Conservation (phyloP, 1,140 invertebrate species). For the Octopus sinensis region DNA sequence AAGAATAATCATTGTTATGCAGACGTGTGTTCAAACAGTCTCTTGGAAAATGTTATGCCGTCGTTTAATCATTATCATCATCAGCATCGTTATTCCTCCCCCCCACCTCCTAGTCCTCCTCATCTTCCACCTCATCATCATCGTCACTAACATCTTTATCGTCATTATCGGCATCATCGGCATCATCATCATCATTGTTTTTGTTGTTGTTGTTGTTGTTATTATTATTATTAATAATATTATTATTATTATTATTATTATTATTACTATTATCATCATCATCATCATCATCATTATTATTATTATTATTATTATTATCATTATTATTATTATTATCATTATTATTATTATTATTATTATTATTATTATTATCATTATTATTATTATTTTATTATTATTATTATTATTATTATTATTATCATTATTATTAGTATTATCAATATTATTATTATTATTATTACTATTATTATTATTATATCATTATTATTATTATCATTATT, state of each 20-base stretch:
- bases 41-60: too few relatives aligned
- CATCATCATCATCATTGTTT: background rate
- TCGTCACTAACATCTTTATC: background rate
- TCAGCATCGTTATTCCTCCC: background rate
- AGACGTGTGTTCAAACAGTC: too few relatives aligned
- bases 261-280: background rate
- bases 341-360: slow-evolving; percentile 1
- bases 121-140: background rate
- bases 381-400: slow-evolving; percentile 5
- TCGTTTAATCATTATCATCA: background rate
- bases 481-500: too few relatives aligned
- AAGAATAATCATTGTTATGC: too few relatives aligned
- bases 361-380: background rate
- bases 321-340: background rate
- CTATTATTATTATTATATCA: too few relatives aligned
- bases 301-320: background rate
- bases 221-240: background rate
- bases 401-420: slow-evolving; percentile 1
- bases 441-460: too few relatives aligned
- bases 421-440: too few relatives aligned
- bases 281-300: background rate
- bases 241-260: slow-evolving; percentile 1
- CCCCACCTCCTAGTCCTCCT: too few relatives aligned
- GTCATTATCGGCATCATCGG: background rate
- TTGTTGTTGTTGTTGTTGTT: background rate